Evolutionary conservation across 2,888 invertebrate genomes (phyloP).

Genomic region (Panopea generosa): DNA sequence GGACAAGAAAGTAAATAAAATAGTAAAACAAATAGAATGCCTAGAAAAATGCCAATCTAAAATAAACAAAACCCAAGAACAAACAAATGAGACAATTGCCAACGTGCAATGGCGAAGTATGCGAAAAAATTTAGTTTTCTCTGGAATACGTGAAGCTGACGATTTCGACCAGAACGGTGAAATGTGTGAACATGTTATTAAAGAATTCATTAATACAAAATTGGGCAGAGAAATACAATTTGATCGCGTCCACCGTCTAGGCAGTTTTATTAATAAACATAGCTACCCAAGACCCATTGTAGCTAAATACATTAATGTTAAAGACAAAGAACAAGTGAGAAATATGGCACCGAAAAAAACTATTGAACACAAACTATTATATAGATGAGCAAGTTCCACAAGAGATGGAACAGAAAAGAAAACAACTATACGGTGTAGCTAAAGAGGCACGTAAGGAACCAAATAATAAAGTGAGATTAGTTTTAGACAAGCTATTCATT

Average conservation of each 20-base stretch:
- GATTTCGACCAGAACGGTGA: neutral
- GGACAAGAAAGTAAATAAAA: neutral
- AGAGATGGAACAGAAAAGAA: constrained; percentile 9
- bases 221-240: constrained; percentile 7
- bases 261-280: neutral
- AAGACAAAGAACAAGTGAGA: constrained; percentile 22
- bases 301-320: constrained; percentile 7
- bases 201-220: constrained; percentile 9
- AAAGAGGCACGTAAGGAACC: constrained; percentile 8
- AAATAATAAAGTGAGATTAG: constrained; percentile 6
- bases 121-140: constrained; percentile 22
- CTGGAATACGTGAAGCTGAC: neutral
- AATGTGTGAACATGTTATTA: constrained; percentile 7
- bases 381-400: constrained; percentile 20
- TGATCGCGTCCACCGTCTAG: constrained; percentile 24
- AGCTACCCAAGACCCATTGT: constrained; percentile 15
- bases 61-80: neutral
- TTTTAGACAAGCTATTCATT: constrained; percentile 11
- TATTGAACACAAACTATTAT: neutral
- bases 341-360: neutral
- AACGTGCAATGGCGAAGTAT: constrained; percentile 27
- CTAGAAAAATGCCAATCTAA: neutral
- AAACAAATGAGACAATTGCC: neutral
- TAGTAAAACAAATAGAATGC: neutral
- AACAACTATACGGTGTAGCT: constrained; percentile 2